Conservation (phyloP, 1,140 invertebrate genomes). For the Bombus waltoni region DNA sequence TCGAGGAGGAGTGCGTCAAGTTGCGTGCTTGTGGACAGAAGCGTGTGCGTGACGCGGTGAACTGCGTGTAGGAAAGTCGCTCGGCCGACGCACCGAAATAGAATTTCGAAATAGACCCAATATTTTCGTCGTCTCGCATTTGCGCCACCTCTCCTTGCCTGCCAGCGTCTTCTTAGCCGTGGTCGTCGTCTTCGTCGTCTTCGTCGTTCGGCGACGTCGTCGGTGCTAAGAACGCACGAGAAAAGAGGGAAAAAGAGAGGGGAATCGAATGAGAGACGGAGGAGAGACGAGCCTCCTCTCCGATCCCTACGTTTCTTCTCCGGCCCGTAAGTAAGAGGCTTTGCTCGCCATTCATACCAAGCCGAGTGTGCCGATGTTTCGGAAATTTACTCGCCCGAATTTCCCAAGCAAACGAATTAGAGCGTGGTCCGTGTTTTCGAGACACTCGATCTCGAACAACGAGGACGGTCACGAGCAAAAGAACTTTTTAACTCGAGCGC, state of each 20-base stretch:
- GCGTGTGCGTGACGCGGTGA: constrained; percentile 41
- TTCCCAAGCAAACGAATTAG: not conserved
- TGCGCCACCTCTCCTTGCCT: constrained; percentile 77
- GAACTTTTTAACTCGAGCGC: not conserved
- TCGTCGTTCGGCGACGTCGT: constrained; percentile 48
- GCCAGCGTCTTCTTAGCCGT: constrained; percentile 60
- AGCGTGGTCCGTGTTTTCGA: not conserved
- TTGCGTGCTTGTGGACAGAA: constrained; percentile 33
- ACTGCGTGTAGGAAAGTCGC: constrained; percentile 69
- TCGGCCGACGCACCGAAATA: constrained; percentile 81
- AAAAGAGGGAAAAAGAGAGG: not conserved
- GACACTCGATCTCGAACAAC: not conserved
- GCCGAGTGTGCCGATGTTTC: not conserved
- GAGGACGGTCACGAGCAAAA: not conserved
- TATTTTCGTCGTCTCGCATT: constrained; percentile 83
- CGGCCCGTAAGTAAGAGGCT: constrained; percentile 51
- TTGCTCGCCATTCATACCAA: constrained; percentile 49
- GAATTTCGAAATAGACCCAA: constrained; percentile 83
- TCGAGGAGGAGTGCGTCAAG: constrained; percentile 16
- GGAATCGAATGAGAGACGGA: not conserved
- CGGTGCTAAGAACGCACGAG: constrained; percentile 51
- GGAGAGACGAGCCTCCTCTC: constrained; percentile 38
- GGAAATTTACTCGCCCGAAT: constrained; percentile 22
- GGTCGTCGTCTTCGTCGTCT: constrained; percentile 44
- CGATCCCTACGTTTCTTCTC: constrained; percentile 34